A percentile compares a stretch with the other conserved stretches of the same genome.
phyloP scores from a whole-genome alignment of 2,888 invertebrate genomes.

The Drosophila formosana region DNA sequence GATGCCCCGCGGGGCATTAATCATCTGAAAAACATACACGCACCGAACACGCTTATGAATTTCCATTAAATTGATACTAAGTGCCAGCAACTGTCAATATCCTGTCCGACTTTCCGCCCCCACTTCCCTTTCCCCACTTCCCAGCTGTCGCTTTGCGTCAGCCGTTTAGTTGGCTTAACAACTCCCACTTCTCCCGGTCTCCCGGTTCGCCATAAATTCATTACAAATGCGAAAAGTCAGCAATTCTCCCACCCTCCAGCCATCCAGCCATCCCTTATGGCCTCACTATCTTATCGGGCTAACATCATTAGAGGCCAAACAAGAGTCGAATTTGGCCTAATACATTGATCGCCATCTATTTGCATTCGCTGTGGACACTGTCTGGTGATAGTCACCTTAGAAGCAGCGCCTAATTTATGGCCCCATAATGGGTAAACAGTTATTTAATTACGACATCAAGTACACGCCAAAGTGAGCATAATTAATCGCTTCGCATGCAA shows the following conservation, averaged over 20 bases:
- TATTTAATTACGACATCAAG: conserved; percentile 23
- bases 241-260: neutral
- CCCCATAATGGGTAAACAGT: conserved; percentile 42
- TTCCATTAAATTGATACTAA: conserved; percentile 72
- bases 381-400: conserved; percentile 12
- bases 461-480: conserved; percentile 41
- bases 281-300: conserved; percentile 63
- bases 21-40: conserved; percentile 43
- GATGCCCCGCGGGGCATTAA: conserved; percentile 49
- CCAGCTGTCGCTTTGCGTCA: neutral
- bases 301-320: conserved; percentile 47
- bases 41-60: conserved; percentile 44
- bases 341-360: conserved; percentile 64
- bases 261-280: neutral
- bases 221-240: conserved; percentile 42
- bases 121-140: neutral
- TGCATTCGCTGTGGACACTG: conserved; percentile 31
- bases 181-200: conserved; percentile 22
- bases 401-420: conserved; percentile 49
- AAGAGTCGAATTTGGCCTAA: conserved; percentile 50
- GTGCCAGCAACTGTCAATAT: conserved; percentile 64
- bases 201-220: conserved; percentile 61
- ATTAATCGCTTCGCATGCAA: conserved; percentile 44
- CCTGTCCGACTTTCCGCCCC: conserved; percentile 13
- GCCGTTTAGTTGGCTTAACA: conserved; percentile 12